Evolutionary conservation across 2,888 invertebrate species (phyloP).

Genomic region (Caenorhabditis plicata): DNA sequence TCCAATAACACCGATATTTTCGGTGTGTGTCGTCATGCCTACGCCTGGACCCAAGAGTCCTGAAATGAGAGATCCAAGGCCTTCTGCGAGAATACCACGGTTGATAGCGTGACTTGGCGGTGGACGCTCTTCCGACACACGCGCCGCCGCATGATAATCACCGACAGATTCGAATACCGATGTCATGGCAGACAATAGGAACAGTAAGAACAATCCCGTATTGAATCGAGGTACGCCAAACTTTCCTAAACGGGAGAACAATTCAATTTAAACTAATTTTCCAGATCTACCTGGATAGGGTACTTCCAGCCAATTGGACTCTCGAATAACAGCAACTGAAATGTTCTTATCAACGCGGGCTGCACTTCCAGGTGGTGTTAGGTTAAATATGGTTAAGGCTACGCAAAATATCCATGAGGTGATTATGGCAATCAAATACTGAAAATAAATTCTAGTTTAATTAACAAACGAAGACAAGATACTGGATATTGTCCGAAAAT

Average conservation of each 20-base stretch:
- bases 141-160: constrained; percentile 86
- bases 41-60: constrained; percentile 84
- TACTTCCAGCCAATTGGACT: constrained; percentile 54
- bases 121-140: constrained; percentile 75
- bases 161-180: constrained; percentile 63
- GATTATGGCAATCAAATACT: constrained; percentile 63
- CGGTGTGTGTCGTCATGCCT: constrained; percentile 85
- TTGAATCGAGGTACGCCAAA: constrained; percentile 59
- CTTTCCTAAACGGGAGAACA: too few species aligned
- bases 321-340: constrained; percentile 47
- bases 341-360: constrained; percentile 60
- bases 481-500: constrained; percentile 64
- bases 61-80: constrained; percentile 74
- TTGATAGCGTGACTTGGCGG: constrained; percentile 85
- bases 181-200: constrained; percentile 61
- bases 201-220: constrained; percentile 54
- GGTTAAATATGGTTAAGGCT: constrained; percentile 53
- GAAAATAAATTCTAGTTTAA: constrained; percentile 11
- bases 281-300: constrained; percentile 55
- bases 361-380: constrained; percentile 49
- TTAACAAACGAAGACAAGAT: constrained; percentile 1
- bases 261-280: not conserved
- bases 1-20: constrained; percentile 86
- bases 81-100: constrained; percentile 82
- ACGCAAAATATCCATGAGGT: constrained; percentile 62